These are phyloP conservation scores for Meriones unguiculatus DNA, from an alignment of 2,113 vertebrate species.

Conservation along the genomic window DNA sequence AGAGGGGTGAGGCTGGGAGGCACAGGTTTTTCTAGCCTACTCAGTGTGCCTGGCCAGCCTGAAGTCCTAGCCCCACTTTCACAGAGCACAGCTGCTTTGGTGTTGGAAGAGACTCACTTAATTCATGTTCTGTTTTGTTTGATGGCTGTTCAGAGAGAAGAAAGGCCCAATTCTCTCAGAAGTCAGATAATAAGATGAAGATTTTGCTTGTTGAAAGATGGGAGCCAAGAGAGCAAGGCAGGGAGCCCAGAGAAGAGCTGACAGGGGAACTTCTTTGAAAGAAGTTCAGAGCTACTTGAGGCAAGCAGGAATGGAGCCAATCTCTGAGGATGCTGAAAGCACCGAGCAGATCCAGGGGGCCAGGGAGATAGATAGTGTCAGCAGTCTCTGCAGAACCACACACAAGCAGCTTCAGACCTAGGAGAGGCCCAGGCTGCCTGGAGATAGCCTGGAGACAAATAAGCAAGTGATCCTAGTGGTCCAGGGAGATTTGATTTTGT, in stretches of 20 bases:
- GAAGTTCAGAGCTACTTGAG: conserved; percentile 35
- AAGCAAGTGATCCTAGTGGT: not conserved
- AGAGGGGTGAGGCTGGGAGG: not conserved
- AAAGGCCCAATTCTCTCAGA: conserved; percentile 50
- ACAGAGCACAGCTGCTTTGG: not conserved
- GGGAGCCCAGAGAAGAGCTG: not conserved
- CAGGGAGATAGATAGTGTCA: not conserved
- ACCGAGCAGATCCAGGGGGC: conserved; percentile 17
- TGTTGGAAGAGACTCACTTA: not conserved
- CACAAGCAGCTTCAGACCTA: not conserved
- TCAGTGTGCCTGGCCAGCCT: not conserved
- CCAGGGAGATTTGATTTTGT: conserved; percentile 18
- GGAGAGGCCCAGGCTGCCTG: conserved; percentile 21
- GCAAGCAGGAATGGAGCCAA: not conserved
- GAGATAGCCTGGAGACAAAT: conserved; percentile 9
- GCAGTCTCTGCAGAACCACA: not conserved
- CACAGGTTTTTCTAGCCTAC: not conserved
- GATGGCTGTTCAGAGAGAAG: conserved; percentile 56
- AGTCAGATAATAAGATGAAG: conserved; percentile 54
- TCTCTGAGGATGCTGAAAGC: not conserved
- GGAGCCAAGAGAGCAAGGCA: not conserved
- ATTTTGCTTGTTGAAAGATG: not conserved
- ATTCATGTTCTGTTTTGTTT: conserved; percentile 40
- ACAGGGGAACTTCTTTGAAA: not conserved
- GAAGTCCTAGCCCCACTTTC: not conserved